Evolutionary conservation across 2,888 invertebrate species (phyloP), one percentile per base, ranked within the genome.

Genomic region (Trissolcus japonicus): DNA sequence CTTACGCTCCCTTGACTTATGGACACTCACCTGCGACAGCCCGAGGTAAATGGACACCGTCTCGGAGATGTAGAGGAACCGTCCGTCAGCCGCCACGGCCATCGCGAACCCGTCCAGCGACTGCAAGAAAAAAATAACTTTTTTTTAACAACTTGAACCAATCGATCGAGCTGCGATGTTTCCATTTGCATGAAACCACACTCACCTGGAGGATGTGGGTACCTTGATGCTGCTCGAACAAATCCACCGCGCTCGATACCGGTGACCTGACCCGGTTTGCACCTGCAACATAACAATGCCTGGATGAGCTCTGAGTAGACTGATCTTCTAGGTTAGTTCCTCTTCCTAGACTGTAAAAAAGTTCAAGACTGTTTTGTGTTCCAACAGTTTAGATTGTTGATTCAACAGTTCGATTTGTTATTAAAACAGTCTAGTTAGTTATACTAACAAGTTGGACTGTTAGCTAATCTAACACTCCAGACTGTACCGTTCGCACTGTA

Each of bases 41-140:
- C 99, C 99, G 90, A 99, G 94, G 92, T 99, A 99, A 90, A 99
- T 98, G 89, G 99, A 99, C 87, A 99, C 99, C 85, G 99, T 99
- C 93, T 99, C 99, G 84, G 98, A 99, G 92, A 99, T 98, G 93
- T 99, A 99, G 89, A 99, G 93, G 91, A 99, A 98, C 89, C 98
- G 93, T 81, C 98, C 98, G 90, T 98, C 98, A 81, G 96, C 95
- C 63, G 97, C 97, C 82, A 99, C 93, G 43, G 98, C 96, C 89
- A 99, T 93, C 83, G 98, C 97, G 90, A 99, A 99, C 60, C 99
- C 99, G 90, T 99, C 99, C 89, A 99, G 91, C 79, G 98, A 96
- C 98, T 97, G 92, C 82, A 92, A 91, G 89, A 89, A 90, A 90
- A 61, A 1, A 43, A 19, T 1, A 19, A 63, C 7, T 14, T 53